Evolutionary conservation across 2,797 vertebrate genomes (phyloP).

Genomic region (Yasuhikotakia modesta): DNA sequence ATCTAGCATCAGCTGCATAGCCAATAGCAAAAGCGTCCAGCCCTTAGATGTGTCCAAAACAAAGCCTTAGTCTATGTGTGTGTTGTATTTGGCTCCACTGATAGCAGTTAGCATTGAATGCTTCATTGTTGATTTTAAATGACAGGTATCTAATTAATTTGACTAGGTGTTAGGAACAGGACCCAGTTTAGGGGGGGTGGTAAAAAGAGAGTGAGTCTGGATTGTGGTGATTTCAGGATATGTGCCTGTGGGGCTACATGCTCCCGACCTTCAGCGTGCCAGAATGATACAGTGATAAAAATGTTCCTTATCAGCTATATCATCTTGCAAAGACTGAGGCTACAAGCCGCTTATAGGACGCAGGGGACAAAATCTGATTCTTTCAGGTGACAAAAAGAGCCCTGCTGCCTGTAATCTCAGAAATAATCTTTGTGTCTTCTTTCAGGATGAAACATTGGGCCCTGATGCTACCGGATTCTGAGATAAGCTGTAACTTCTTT

Average conservation of each 20-base stretch:
- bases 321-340: slow-evolving; percentile 31
- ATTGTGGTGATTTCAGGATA: slow-evolving; percentile 41
- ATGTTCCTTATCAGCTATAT: slow-evolving; percentile 26
- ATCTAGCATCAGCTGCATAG: slow-evolving; percentile 47
- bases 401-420: slow-evolving; percentile 34
- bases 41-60: slow-evolving; percentile 45
- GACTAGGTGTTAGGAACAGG: slow-evolving; percentile 52
- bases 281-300: slow-evolving; percentile 38
- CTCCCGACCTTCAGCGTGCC: slow-evolving; percentile 40
- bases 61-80: slow-evolving; percentile 40
- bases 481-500: neutral
- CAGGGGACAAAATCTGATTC: slow-evolving; percentile 30
- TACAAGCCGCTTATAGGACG: slow-evolving; percentile 32
- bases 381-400: slow-evolving; percentile 27
- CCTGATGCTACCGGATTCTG: slow-evolving; percentile 8
- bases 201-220: slow-evolving; percentile 15
- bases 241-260: slow-evolving; percentile 36
- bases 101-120: slow-evolving; percentile 27
- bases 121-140: slow-evolving; percentile 55
- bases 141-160: slow-evolving; percentile 60
- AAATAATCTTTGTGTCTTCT: slow-evolving; percentile 22
- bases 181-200: slow-evolving; percentile 40
- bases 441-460: neutral
- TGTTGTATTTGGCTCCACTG: slow-evolving; percentile 28
- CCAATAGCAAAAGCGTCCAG: slow-evolving; percentile 41